A percentile compares a stretch with the other conserved stretches of the same genome.
phyloP scores from a whole-genome alignment of 2,113 vertebrate genomes.

The Mobula birostris region DNA sequence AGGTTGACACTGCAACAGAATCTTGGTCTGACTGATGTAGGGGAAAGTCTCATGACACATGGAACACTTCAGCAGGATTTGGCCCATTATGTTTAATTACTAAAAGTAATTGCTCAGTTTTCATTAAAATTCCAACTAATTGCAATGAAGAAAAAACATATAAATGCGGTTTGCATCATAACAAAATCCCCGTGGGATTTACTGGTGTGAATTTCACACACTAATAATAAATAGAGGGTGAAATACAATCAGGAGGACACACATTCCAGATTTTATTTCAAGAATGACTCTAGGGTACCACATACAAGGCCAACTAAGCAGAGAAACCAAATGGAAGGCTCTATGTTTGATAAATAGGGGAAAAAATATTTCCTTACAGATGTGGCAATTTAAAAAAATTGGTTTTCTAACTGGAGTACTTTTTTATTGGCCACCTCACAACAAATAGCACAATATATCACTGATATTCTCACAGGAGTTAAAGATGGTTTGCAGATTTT shows the following conservation, averaged over 20 bases:
- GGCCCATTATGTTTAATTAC: neutral
- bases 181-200: neutral
- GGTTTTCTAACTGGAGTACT: neutral
- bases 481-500: constrained; percentile 11
- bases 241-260: neutral
- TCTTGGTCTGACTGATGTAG: neutral
- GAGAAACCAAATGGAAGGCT: constrained; percentile 11
- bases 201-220: neutral
- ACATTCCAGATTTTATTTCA: constrained; percentile 23
- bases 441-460: neutral
- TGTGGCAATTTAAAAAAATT: constrained; percentile 13
- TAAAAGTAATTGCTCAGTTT: neutral
- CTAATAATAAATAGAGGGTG: constrained; percentile 5
- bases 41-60: neutral
- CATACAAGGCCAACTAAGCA: neutral
- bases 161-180: neutral
- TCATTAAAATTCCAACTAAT: neutral
- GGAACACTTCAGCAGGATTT: neutral
- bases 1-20: neutral
- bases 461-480: neutral
- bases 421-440: constrained; percentile 2
- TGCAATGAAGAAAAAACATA: neutral
- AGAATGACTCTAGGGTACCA: neutral
- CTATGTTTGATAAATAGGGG: neutral
- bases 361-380: neutral